phyloP scores from a whole-genome alignment of 1,140 invertebrate species.

The Hermatobates lingyangjiaoensis region DNA sequence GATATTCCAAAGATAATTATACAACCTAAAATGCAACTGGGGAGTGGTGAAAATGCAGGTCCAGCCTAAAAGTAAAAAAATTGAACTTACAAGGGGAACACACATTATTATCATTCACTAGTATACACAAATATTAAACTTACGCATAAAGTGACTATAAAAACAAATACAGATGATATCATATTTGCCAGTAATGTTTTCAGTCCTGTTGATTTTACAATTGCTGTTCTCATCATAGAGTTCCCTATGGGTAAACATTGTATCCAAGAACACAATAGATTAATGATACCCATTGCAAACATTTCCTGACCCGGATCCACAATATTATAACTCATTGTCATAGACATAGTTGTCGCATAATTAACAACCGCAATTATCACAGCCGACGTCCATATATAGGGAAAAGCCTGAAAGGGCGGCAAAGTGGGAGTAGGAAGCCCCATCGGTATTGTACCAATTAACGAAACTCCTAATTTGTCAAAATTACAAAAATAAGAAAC shows the following conservation, averaged over 20 bases:
- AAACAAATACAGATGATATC: constrained; percentile 3
- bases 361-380: constrained; percentile 7
- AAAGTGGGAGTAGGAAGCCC: constrained; percentile 3
- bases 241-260: constrained; percentile 11
- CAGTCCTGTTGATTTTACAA: constrained; percentile 4
- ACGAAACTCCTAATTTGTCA: background rate
- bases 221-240: constrained; percentile 12
- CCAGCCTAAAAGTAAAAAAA: no score
- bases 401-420: background rate
- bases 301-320: constrained; percentile 9
- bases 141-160: constrained; percentile 8
- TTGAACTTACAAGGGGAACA: no score
- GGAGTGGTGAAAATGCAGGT: constrained; percentile 7
- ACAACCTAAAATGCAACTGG: constrained; percentile 6
- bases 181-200: constrained; percentile 5
- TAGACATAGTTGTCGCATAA: constrained; percentile 7
- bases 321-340: constrained; percentile 7
- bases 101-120: no score
- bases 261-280: constrained; percentile 8
- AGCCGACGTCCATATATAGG: background rate
- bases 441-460: constrained; percentile 6
- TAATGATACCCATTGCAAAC: constrained; percentile 5
- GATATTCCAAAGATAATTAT: constrained; percentile 3
- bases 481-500: constrained; percentile 9
- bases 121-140: no score